A percentile compares a stretch with the other conserved stretches of the same genome.
Evolutionary conservation across 2,888 invertebrate genomes (phyloP).

Genomic region (Plemyria rubiginata): DNA sequence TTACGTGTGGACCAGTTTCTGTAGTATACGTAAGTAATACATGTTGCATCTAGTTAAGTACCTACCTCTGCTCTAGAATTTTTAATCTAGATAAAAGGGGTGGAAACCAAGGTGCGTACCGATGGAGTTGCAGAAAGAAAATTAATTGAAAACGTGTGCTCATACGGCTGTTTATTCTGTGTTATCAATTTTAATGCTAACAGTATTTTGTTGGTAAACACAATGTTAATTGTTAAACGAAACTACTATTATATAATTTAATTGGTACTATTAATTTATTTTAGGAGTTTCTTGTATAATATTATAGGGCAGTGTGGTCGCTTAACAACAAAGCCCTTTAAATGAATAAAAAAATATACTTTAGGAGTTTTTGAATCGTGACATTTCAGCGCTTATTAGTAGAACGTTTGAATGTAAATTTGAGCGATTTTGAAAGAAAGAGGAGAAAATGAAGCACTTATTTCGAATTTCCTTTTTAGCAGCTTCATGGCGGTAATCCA

Average conservation of each 20-base stretch:
- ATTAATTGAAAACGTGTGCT: conserved; percentile 47
- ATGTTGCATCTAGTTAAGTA: no score
- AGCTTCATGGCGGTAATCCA: conserved; percentile 11
- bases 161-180: conserved; percentile 28
- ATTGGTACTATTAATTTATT: background rate
- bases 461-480: background rate
- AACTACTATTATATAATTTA: background rate
- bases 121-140: conserved; percentile 36
- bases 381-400: background rate
- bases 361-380: background rate
- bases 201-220: background rate
- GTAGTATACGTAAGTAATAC: no score
- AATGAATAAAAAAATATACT: no score
- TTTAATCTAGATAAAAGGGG: conserved; percentile 54
- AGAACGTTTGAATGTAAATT: background rate
- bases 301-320: no score
- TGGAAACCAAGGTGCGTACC: conserved; percentile 34
- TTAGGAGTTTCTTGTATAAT: no score
- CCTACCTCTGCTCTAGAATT: conserved; percentile 34
- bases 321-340: no score
- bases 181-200: conserved; percentile 27
- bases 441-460: conserved; percentile 1
- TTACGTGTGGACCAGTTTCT: no score
- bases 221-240: background rate
- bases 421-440: conserved; percentile 1